A percentile compares a stretch with the other conserved stretches of the same genome.
These are phyloP conservation scores for Eupeodes luniger DNA, from an alignment of 2,888 invertebrate genomes.

Conservation along the genomic window DNA sequence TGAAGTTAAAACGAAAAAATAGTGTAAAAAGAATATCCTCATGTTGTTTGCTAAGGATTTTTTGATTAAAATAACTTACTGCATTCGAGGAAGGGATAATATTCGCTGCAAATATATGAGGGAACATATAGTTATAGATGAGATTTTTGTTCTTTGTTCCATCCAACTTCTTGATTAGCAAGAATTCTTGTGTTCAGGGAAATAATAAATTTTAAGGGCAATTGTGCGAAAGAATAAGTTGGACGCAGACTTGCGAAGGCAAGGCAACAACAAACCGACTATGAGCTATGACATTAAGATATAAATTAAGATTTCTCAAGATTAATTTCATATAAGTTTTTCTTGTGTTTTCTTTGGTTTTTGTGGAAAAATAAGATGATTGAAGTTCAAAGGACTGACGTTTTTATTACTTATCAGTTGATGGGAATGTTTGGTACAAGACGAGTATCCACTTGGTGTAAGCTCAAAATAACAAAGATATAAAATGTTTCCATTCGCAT, in stretches of 20 bases:
- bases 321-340: conserved; percentile 6
- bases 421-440: background rate
- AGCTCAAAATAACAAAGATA: background rate
- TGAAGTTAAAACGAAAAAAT: conserved; percentile 12
- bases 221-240: conserved; percentile 13
- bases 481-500: no score
- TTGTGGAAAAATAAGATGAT: conserved; percentile 8
- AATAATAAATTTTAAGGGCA: conserved; percentile 16
- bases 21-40: no score
- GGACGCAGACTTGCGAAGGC: background rate
- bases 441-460: background rate
- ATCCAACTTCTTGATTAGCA: conserved; percentile 48
- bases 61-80: conserved; percentile 55
- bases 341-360: background rate
- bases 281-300: background rate
- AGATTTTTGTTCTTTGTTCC: background rate
- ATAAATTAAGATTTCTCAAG: conserved; percentile 11
- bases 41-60: conserved; percentile 23
- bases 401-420: background rate
- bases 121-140: background rate
- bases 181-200: conserved; percentile 14
- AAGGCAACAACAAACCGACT: background rate
- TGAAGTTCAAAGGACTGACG: background rate
- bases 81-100: background rate
- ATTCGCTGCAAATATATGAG: background rate